These are phyloP conservation scores for Leptosomus discolor DNA, from an alignment of 2,113 vertebrate species.

Conservation along the genomic window DNA sequence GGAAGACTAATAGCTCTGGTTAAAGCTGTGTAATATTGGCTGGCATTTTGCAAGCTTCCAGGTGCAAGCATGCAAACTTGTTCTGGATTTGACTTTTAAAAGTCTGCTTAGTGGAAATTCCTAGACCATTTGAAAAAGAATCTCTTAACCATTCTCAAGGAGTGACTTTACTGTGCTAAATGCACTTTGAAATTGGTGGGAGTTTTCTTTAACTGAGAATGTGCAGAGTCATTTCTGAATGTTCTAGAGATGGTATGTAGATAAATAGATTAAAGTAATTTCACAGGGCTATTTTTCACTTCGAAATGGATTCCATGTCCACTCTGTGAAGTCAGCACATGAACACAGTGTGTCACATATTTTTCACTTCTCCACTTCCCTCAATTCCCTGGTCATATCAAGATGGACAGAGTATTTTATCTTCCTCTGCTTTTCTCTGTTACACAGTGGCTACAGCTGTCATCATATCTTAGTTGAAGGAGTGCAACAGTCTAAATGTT, in stretches of 20 bases:
- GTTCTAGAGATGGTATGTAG: background rate
- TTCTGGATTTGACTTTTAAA: background rate
- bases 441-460: background rate
- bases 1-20: background rate
- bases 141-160: background rate
- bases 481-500: background rate
- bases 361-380: background rate
- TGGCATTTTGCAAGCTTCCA: background rate
- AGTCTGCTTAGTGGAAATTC: background rate
- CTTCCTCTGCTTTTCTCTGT: background rate
- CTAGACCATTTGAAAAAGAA: background rate
- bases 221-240: background rate
- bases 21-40: background rate
- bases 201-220: background rate
- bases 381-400: background rate
- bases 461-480: background rate
- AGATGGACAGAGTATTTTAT: background rate
- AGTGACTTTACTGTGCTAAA: background rate
- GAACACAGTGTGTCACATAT: rapidly evolving
- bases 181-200: background rate
- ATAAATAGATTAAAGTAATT: background rate
- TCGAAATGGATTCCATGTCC: background rate
- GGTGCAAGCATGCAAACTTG: background rate
- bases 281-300: background rate
- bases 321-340: background rate